Percentiles rank a stretch among this genome's conserved stretches.
Evolutionary conservation across 2,888 invertebrate species (phyloP).

Genomic region (Cerceris rybyensis): DNA sequence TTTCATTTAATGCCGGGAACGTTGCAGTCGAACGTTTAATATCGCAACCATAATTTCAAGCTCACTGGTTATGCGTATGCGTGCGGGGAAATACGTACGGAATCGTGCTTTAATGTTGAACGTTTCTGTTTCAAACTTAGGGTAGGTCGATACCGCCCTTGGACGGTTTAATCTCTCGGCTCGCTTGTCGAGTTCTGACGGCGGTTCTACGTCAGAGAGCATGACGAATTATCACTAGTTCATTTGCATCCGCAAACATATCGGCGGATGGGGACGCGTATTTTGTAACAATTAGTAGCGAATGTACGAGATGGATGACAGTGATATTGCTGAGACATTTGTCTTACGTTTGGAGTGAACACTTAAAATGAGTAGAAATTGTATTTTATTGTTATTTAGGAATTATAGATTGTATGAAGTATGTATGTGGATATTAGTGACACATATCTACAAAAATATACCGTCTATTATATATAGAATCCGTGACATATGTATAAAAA

Average conservation of each 20-base stretch:
- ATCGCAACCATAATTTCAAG: slow-evolving; percentile 42
- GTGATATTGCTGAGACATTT: too few species aligned
- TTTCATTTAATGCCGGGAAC: slow-evolving; percentile 10
- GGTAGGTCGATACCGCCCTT: slow-evolving; percentile 18
- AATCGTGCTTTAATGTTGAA: slow-evolving; percentile 5
- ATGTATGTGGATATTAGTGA: too few species aligned
- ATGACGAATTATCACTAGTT: slow-evolving; percentile 3
- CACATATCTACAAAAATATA: too few species aligned
- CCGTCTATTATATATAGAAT: too few species aligned
- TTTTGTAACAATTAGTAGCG: neutral
- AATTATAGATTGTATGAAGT: too few species aligned
- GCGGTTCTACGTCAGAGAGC: neutral
- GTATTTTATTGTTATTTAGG: too few species aligned
- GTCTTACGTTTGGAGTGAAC: too few species aligned
- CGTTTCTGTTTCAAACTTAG: slow-evolving; percentile 24
- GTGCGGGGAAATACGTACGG: slow-evolving; percentile 11
- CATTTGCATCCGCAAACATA: neutral
- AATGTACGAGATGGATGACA: too few species aligned
- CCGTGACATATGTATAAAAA: too few species aligned
- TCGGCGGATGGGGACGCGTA: neutral
- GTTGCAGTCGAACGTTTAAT: slow-evolving; percentile 45
- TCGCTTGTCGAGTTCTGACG: slow-evolving; percentile 8
- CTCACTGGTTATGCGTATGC: slow-evolving; percentile 24
- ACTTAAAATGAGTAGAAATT: too few species aligned
- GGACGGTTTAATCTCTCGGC: slow-evolving; percentile 26